Evolutionary conservation across 2,888 invertebrate species (phyloP).

Genomic region (Apocheima hispidaria): DNA sequence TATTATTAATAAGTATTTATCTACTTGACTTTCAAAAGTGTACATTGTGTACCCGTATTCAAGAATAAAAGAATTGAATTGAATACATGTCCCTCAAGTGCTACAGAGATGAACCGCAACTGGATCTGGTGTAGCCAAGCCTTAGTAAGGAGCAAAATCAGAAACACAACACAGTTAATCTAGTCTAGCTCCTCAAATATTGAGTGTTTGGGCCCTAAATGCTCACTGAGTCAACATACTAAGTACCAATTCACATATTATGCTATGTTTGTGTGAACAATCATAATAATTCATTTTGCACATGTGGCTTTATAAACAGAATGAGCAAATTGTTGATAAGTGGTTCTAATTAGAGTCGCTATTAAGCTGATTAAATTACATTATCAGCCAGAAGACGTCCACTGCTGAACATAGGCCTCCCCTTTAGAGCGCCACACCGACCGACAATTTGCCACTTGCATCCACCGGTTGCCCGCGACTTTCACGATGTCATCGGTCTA

Average conservation of each 20-base stretch:
- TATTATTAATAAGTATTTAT: no score
- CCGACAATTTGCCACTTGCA: no score
- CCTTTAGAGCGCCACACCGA: no score
- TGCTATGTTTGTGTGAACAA: constrained; percentile 26
- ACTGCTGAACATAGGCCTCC: no score
- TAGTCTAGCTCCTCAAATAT: constrained; percentile 23
- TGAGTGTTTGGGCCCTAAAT: constrained; percentile 24
- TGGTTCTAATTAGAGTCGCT: constrained; percentile 23
- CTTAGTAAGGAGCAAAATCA: background rate
- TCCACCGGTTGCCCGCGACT: no score
- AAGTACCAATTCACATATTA: constrained; percentile 18
- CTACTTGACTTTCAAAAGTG: no score
- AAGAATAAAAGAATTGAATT: no score
- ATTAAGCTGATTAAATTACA: constrained; percentile 22
- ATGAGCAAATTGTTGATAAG: constrained; percentile 35
- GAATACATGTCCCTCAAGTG: no score
- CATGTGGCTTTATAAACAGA: constrained; percentile 27
- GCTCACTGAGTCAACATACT: constrained; percentile 21
- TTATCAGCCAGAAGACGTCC: no score
- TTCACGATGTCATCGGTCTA: no score
- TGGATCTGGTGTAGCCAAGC: background rate
- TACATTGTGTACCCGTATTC: no score
- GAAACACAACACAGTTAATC: constrained; percentile 13
- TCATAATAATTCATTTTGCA: constrained; percentile 33
- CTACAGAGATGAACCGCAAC: no score